phyloP scores from a whole-genome alignment of 1,140 invertebrate genomes.

The Nymphalis io region DNA sequence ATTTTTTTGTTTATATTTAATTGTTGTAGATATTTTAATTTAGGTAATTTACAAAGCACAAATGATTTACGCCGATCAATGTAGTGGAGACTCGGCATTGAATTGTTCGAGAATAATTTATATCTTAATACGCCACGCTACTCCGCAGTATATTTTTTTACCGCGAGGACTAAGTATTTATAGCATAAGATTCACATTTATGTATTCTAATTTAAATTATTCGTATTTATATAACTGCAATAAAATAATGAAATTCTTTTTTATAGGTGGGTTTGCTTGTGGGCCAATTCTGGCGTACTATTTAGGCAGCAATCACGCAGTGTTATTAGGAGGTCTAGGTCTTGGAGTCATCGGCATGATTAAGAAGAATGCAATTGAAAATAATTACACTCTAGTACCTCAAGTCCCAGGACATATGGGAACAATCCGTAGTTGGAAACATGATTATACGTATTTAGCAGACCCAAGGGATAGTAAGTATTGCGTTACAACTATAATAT shows the following conservation, averaged over 20 bases:
- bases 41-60: too few species aligned
- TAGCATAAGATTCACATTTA: too few species aligned
- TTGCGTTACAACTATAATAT: background rate
- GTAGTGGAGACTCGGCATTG: too few species aligned
- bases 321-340: constrained; percentile 31
- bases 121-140: too few species aligned
- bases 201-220: too few species aligned
- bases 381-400: constrained; percentile 37
- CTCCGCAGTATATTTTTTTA: too few species aligned
- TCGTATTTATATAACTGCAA: background rate
- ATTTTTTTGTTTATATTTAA: too few species aligned
- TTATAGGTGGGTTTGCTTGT: constrained; percentile 59
- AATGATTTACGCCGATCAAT: too few species aligned
- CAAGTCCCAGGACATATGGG: constrained; percentile 37
- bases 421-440: constrained; percentile 44
- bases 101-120: too few species aligned
- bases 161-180: too few species aligned
- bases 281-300: constrained; percentile 22
- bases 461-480: constrained; percentile 58
- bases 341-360: constrained; percentile 49
- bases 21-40: too few species aligned
- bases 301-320: constrained; percentile 18
- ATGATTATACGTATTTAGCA: constrained; percentile 42
- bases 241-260: background rate
- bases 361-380: constrained; percentile 55